Conservation (phyloP, 2,113 vertebrate genomes). For the Tor tambroides region DNA sequence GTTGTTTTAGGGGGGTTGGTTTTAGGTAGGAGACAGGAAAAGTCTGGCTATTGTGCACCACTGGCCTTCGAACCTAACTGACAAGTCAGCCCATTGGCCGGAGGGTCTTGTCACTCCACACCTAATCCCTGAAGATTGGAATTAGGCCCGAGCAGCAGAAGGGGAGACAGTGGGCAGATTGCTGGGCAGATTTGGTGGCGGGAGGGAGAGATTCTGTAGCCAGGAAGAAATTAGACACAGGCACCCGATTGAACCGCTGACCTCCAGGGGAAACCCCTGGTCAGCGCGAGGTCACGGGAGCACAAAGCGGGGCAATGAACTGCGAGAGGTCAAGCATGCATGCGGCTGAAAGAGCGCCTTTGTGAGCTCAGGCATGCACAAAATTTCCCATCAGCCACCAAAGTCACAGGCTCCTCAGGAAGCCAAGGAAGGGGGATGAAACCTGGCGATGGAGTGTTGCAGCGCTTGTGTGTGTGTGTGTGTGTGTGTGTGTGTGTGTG, state of each 20-base stretch:
- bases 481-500: slow-evolving; percentile 67
- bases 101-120: slow-evolving; percentile 80
- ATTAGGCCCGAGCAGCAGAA: slow-evolving; percentile 54
- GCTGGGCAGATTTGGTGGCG: slow-evolving; percentile 68
- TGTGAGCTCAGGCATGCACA: slow-evolving; percentile 77
- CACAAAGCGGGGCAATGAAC: slow-evolving; percentile 80
- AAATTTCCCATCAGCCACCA: slow-evolving; percentile 78
- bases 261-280: slow-evolving; percentile 70
- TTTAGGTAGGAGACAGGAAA: slow-evolving; percentile 75
- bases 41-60: slow-evolving; percentile 78
- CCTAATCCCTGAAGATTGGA: slow-evolving; percentile 80
- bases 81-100: slow-evolving; percentile 78
- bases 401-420: slow-evolving; percentile 72
- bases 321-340: slow-evolving; percentile 79
- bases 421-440: slow-evolving; percentile 66
- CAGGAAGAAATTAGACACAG: slow-evolving; percentile 77
- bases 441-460: slow-evolving; percentile 56
- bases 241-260: slow-evolving; percentile 77
- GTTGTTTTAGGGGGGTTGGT: slow-evolving; percentile 52
- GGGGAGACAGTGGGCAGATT: slow-evolving; percentile 50
- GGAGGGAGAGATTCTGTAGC: slow-evolving; percentile 68
- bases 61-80: slow-evolving; percentile 79
- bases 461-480: slow-evolving; percentile 66
- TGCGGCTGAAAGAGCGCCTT: slow-evolving; percentile 80
- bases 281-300: slow-evolving; percentile 71